Evolutionary conservation across 2,113 vertebrate genomes (phyloP).

Genomic region (Planiliza haematocheilus): DNA sequence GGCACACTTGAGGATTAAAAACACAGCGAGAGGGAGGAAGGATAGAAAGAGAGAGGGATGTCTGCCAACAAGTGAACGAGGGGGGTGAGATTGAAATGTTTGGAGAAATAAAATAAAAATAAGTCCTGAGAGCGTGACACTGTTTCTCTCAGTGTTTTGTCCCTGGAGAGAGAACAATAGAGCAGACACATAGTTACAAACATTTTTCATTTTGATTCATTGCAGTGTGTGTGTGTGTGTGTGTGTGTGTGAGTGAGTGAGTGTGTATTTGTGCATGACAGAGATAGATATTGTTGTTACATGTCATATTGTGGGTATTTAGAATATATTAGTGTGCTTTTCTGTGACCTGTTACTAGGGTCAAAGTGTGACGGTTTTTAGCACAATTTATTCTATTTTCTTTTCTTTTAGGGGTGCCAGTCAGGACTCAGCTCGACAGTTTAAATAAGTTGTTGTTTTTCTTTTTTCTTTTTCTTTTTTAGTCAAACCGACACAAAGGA

Average conservation of each 20-base stretch:
- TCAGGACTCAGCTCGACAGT: too few species aligned
- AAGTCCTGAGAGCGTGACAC: slow-evolving; percentile 5
- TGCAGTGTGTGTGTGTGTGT: slow-evolving; percentile 1
- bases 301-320: background rate
- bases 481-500: too few species aligned
- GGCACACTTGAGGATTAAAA: slow-evolving; percentile 61
- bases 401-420: too few species aligned
- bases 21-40: slow-evolving; percentile 50
- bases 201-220: slow-evolving; percentile 13
- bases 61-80: slow-evolving; percentile 53
- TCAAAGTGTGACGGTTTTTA: too few species aligned
- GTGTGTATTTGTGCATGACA: background rate
- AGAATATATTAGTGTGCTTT: slow-evolving; percentile 9
- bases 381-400: too few species aligned
- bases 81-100: slow-evolving; percentile 5
- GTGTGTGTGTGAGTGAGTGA: background rate
- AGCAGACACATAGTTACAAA: slow-evolving; percentile 12
- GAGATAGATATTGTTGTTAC: background rate
- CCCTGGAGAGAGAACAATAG: slow-evolving; percentile 35
- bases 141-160: slow-evolving; percentile 11
- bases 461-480: too few species aligned
- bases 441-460: too few species aligned
- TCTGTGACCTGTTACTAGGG: background rate
- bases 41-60: slow-evolving; percentile 33
- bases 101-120: slow-evolving; percentile 28